These are phyloP conservation scores for Dunckerocampus dactyliophorus DNA, from an alignment of 2,113 vertebrate species.

Conservation along the genomic window DNA sequence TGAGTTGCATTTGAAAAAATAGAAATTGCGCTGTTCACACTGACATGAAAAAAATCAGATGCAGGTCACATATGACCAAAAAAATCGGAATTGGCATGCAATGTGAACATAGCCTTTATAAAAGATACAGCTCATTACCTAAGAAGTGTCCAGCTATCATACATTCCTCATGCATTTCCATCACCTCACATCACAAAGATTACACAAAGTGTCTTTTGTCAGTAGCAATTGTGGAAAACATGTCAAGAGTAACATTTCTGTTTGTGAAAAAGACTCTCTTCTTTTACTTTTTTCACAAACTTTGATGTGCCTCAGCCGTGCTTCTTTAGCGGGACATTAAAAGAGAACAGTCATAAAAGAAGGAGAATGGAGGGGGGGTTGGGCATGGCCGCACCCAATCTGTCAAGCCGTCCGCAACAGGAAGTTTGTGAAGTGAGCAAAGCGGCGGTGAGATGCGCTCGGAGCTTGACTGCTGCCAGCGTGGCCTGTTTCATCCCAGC, in stretches of 20 bases:
- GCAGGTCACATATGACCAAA: too few relatives aligned
- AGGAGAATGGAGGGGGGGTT: not conserved
- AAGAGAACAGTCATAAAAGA: constrained; percentile 38
- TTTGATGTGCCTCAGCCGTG: constrained; percentile 40
- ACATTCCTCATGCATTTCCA: constrained; percentile 11
- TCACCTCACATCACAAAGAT: constrained; percentile 21
- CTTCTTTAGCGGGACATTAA: constrained; percentile 6
- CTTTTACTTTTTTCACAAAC: constrained; percentile 32
- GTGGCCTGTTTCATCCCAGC: constrained; percentile 54
- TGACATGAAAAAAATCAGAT: too few relatives aligned
- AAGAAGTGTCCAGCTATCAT: not conserved
- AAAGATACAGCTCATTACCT: too few relatives aligned
- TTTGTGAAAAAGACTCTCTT: constrained; percentile 4
- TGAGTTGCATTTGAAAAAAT: too few relatives aligned
- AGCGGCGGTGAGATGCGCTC: constrained; percentile 44
- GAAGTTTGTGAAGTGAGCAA: constrained; percentile 50
- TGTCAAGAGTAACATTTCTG: constrained; percentile 30
- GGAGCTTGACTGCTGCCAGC: constrained; percentile 36
- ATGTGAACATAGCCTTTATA: too few relatives aligned
- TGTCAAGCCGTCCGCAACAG: constrained; percentile 59
- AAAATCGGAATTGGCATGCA: too few relatives aligned
- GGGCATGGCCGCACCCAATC: constrained; percentile 62
- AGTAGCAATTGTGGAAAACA: constrained; percentile 35
- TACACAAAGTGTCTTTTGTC: constrained; percentile 33
- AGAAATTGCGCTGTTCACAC: too few relatives aligned